Evolutionary conservation across 2,797 vertebrate genomes (phyloP).

Genomic region (Thaleichthys pacificus): DNA sequence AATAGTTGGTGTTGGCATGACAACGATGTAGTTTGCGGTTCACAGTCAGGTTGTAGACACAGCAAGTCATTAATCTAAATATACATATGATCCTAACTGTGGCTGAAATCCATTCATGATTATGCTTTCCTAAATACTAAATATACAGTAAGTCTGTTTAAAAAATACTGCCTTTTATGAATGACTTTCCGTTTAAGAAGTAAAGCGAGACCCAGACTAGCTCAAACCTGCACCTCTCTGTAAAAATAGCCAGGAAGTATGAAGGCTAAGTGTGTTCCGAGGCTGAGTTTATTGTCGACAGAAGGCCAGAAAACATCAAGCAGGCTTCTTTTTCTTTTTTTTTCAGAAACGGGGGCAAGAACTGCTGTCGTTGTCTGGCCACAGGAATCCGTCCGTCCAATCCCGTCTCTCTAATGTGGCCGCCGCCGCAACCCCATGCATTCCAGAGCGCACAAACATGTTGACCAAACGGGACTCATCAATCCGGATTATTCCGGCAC

Average conservation of each 20-base stretch:
- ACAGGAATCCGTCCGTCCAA: slow-evolving; percentile 74
- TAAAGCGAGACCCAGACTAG: slow-evolving; percentile 34
- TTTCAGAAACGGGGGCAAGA: slow-evolving; percentile 62
- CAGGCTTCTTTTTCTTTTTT: slow-evolving; percentile 48
- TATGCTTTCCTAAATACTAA: slow-evolving; percentile 29
- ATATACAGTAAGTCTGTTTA: slow-evolving; percentile 39
- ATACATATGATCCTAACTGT: slow-evolving; percentile 42
- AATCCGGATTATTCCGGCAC: slow-evolving; percentile 71
- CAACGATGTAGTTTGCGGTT: slow-evolving; percentile 54
- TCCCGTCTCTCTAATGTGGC: slow-evolving; percentile 74
- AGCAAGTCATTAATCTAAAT: slow-evolving; percentile 63
- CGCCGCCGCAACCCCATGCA: slow-evolving; percentile 71
- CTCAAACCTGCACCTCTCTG: slow-evolving; percentile 29
- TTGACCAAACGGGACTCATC: slow-evolving; percentile 79
- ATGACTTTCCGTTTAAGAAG: slow-evolving; percentile 25
- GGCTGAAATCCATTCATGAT: slow-evolving; percentile 43
- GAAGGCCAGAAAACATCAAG: slow-evolving; percentile 64
- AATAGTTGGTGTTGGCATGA: slow-evolving; percentile 61
- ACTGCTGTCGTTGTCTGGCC: slow-evolving; percentile 72
- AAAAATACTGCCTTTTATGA: slow-evolving; percentile 38
- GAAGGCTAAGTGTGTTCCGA: slow-evolving; percentile 42
- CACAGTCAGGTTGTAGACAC: slow-evolving; percentile 57
- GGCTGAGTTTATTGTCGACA: slow-evolving; percentile 64
- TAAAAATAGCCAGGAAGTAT: slow-evolving; percentile 48
- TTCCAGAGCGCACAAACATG: slow-evolving; percentile 81